Percentiles rank a stretch among this genome's conserved stretches.
These are phyloP conservation scores for Solenodon paradoxus DNA, from an alignment of 2,113 vertebrate species.

Conservation along the genomic window DNA sequence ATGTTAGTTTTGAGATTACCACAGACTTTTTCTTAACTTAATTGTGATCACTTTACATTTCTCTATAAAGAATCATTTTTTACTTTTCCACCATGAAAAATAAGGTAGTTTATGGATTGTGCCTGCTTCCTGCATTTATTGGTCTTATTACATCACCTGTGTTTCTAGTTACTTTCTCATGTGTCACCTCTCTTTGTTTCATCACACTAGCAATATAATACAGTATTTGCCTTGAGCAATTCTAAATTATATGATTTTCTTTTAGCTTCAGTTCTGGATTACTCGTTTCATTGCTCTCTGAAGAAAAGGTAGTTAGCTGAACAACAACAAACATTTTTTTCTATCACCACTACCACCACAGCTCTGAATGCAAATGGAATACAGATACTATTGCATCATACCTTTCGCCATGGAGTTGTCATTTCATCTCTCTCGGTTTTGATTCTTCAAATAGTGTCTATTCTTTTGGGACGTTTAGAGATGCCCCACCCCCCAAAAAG, in stretches of 20 bases:
- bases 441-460: background rate
- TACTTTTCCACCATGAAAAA: background rate
- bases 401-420: background rate
- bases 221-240: background rate
- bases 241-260: background rate
- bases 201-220: background rate
- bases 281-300: background rate
- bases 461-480: background rate
- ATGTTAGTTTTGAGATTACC: background rate
- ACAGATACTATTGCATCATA: background rate
- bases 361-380: background rate
- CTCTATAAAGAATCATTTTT: background rate
- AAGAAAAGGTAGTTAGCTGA: constrained; percentile 20
- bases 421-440: background rate
- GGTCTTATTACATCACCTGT: background rate
- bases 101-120: background rate
- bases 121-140: background rate
- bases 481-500: background rate
- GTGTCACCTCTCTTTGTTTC: background rate
- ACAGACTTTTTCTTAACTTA: background rate
- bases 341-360: background rate
- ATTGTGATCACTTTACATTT: background rate
- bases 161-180: background rate
- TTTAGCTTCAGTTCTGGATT: background rate
- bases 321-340: background rate